A percentile compares a stretch with the other conserved stretches of the same genome.
Evolutionary conservation across 1,140 invertebrate genomes (phyloP).

Genomic region (Anastatus disparis): DNA sequence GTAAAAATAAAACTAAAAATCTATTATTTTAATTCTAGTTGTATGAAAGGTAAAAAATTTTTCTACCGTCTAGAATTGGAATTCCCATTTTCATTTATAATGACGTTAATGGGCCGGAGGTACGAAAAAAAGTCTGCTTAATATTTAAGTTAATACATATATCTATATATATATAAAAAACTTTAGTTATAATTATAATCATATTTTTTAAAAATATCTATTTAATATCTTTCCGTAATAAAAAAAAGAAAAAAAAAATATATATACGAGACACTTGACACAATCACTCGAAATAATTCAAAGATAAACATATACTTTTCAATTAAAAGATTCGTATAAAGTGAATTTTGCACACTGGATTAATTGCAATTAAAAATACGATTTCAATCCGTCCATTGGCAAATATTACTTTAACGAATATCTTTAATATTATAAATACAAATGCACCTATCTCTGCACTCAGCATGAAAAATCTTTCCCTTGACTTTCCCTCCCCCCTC

Average conservation of each 20-base stretch:
- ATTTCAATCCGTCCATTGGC: slow-evolving; percentile 8
- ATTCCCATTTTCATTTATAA: slow-evolving; percentile 28
- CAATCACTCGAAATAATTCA: slow-evolving; percentile 15
- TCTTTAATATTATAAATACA: slow-evolving; percentile 3
- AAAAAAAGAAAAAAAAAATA: neutral
- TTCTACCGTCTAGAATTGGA: slow-evolving; percentile 1
- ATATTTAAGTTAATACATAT: slow-evolving; percentile 34
- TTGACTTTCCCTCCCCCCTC: neutral
- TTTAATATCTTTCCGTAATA: neutral
- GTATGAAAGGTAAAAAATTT: neutral
- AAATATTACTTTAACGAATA: slow-evolving; percentile 9
- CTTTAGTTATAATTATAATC: neutral
- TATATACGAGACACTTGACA: slow-evolving; percentile 33
- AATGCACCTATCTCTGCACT: slow-evolving; percentile 32
- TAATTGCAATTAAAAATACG: slow-evolving; percentile 5
- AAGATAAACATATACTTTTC: slow-evolving; percentile 10
- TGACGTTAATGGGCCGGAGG: slow-evolving; percentile 58
- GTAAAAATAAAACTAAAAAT: neutral
- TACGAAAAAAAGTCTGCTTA: slow-evolving; percentile 44
- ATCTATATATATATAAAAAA: slow-evolving; percentile 14
- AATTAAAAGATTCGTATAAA: neutral
- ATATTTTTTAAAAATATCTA: neutral
- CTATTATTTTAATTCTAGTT: too few relatives aligned
- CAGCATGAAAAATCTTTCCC: too few relatives aligned
- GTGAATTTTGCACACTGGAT: slow-evolving; percentile 7